Evolutionary conservation across 2,797 vertebrate genomes (phyloP), one percentile per base, ranked within the genome.

Genomic region (Eremophila alpestris): DNA sequence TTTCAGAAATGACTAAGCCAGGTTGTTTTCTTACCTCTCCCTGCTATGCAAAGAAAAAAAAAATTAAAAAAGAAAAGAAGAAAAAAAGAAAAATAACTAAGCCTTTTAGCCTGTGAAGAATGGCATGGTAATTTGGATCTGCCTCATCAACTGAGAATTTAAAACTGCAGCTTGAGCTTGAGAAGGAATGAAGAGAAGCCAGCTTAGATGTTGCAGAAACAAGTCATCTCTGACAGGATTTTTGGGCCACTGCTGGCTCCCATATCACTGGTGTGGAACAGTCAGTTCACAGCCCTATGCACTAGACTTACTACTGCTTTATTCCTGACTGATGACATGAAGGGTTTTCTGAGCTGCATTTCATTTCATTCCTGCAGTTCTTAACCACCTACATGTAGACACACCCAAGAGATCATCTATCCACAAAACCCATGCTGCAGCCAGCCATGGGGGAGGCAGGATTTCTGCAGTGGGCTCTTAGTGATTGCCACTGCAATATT

Each of bases 121-220:
- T 83, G 49, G 75, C 49, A 58, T 58, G 24, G 41, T 89, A 71
- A 84, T 87, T 91, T 80, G 36, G 52, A 56, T 78, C 78, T 92
- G 77, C 45, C 59, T 96, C 88, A 96, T 67, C 78, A 78, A 22
- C 36, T 55, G 68, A 80, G 84, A 95, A 93, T 87, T 62, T 81
- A 78, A 71, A 82, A 24, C 51, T 74, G 15, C 43, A 68, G 2
- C 54, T 76, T 43, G 34, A 79, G 29, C 40, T 75, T 83, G 49
- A 40, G 62, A 78, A 87, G 54, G 89, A 95, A 92, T 86, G 93
- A 89, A 78, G 59, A 83, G 89, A 92, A 86, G 73, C 69, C 63
- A 87, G 30, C 16, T 84, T 58, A 96, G 63, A 26, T 68, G 71
- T 63, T 56, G 38, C 41, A 74, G 78, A 65, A 87, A 49, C 40